Evolutionary conservation across 2,113 vertebrate genomes (phyloP).

Genomic region (Coturnix japonica): DNA sequence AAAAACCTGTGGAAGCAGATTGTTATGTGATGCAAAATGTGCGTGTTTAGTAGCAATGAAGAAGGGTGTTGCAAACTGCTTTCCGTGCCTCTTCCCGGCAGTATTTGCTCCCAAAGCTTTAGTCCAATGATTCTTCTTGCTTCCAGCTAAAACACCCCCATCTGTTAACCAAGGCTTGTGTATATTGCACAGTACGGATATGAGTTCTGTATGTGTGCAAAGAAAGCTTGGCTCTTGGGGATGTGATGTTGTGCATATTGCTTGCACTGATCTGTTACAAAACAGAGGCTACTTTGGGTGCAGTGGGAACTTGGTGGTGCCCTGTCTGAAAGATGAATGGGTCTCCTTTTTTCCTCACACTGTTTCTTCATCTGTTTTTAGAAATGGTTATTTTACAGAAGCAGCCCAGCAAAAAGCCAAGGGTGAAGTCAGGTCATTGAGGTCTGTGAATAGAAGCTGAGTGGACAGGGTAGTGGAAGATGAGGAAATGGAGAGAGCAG

Average conservation of each 20-base stretch:
- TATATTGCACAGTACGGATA: neutral
- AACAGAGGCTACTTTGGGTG: neutral
- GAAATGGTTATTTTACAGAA: slow-evolving; percentile 24
- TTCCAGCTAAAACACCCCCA: accelerated
- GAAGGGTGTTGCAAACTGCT: neutral
- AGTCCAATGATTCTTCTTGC: accelerated
- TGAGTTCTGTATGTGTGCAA: neutral
- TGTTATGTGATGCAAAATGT: accelerated
- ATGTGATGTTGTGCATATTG: accelerated
- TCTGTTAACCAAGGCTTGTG: neutral
- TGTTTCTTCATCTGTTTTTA: slow-evolving; percentile 5
- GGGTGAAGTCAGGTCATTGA: slow-evolving; percentile 21
- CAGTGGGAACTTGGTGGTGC: neutral
- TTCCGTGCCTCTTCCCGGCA: neutral
- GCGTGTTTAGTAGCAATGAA: accelerated
- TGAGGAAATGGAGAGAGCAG: neutral
- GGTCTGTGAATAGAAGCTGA: neutral
- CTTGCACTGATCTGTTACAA: accelerated
- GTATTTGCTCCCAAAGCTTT: neutral
- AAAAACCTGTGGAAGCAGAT: neutral
- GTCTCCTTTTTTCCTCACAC: neutral
- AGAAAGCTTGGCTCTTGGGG: neutral
- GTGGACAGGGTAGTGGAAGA: neutral
- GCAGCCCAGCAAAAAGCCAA: slow-evolving; percentile 1
- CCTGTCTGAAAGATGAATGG: slow-evolving; percentile 9